Base-by-base conservation (phyloP, 2,888 invertebrate species). In the Allophyes oxyacanthae region DNA sequence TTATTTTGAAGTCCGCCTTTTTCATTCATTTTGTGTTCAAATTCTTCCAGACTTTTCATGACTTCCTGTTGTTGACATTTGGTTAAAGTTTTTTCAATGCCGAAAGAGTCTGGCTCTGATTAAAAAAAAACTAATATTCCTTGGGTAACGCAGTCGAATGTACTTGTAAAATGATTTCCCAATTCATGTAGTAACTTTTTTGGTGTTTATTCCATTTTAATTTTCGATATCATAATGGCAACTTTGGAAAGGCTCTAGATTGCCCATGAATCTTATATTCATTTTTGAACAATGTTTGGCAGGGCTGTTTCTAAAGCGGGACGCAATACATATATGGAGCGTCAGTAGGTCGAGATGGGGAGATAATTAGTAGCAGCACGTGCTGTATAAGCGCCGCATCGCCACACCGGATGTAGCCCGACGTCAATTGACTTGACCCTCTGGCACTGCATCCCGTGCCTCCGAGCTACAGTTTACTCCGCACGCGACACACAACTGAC, bases 381-480 rank as follows among this genome's bases (percentile, higher is more conserved):
- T 89, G 89, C 85, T 75, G 72, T 75, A 75, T 78, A 76, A 76
- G 78, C 81, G 81, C 73, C 83, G 79, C 82, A 78, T 79, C 83
- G 82, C 73, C 73, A 74, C 77, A 81, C 87, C 91, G 92, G 91
- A 91, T 88, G 91, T 88, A 81, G 80, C 84, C 83, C 88, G 86
- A 82, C 89, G 85, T 88, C 91, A 92, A 92, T 93, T 92, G 92
- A 90, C 87, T 92, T 92, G 92, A 92, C 92, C 92, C 91, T 86
- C 88, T 87, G 88, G 80, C 85, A 83, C 76, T 84, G 81, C 83
- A 86, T 89, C 87, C 89, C 90, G 89, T 86, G 78, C 80, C 82
- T 80, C 85, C 75, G 78, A 77, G 73, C 68, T 72, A 71, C 75
- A 75, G 72, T 83, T 75, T 77, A 77, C 78, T 71, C 77, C 78